Conservation (phyloP, 1,140 invertebrate species). For the Saccostrea glomerata region DNA sequence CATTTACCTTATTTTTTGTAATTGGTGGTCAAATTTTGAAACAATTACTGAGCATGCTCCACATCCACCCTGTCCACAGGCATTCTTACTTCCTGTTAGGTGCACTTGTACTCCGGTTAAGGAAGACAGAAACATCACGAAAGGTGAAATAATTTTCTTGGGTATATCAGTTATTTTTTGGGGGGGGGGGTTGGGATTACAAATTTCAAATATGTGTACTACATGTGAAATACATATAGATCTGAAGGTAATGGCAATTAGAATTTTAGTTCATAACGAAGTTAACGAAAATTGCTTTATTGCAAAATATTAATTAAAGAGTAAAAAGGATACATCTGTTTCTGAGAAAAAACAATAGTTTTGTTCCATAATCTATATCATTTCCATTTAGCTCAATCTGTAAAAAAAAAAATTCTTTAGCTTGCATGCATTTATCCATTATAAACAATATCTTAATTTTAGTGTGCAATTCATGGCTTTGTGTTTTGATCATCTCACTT, state of each 20-base stretch:
- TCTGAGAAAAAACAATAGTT: neutral
- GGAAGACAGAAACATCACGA: neutral
- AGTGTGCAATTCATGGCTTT: no score
- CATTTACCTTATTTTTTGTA: slow-evolving; percentile 29
- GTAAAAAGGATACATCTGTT: neutral
- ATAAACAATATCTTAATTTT: no score
- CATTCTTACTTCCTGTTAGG: slow-evolving; percentile 87
- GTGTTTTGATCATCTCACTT: no score
- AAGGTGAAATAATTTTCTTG: no score
- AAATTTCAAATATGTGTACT: neutral
- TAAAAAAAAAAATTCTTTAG: neutral
- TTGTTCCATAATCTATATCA: neutral
- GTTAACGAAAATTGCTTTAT: no score
- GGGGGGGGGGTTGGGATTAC: no score
- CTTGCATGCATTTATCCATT: neutral
- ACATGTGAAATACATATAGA: neutral
- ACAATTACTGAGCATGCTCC: slow-evolving; percentile 89
- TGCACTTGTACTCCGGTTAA: slow-evolving; percentile 59
- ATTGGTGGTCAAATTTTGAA: slow-evolving; percentile 55
- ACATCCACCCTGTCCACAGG: slow-evolving; percentile 90
- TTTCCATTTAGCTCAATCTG: neutral
- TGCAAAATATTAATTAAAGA: neutral
- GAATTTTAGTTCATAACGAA: neutral
- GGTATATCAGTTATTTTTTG: no score
- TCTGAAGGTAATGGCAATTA: neutral